A percentile compares a stretch with the other conserved stretches of the same genome.
phyloP scores from a whole-genome alignment of 2,888 invertebrate species.

The Alitta virens region DNA sequence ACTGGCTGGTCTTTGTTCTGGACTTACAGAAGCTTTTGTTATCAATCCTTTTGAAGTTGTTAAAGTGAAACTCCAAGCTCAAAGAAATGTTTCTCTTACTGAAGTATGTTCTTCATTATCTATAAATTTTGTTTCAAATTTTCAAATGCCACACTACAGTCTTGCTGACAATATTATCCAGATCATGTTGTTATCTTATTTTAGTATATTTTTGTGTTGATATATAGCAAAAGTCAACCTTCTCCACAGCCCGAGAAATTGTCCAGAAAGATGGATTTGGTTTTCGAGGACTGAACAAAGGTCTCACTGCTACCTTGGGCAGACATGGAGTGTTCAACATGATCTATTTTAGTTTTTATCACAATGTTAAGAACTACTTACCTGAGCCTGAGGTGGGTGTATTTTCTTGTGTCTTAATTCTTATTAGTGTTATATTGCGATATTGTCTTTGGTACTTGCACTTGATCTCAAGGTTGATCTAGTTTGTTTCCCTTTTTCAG shows the following conservation, averaged over 20 bases:
- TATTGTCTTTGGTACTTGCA: background rate
- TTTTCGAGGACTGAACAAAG: constrained; percentile 78
- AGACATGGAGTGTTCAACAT: constrained; percentile 90
- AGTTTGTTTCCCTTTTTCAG: constrained; percentile 6
- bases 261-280: constrained; percentile 76
- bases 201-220: background rate
- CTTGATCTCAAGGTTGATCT: background rate
- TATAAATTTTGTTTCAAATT: too few species aligned
- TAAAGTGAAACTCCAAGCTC: constrained; percentile 69
- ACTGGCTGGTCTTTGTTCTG: constrained; percentile 83
- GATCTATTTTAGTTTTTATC: constrained; percentile 93
- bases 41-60: constrained; percentile 95
- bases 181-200: too few species aligned
- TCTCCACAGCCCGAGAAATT: constrained; percentile 73
- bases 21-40: constrained; percentile 85
- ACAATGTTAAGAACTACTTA: constrained; percentile 75
- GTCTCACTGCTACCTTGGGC: constrained; percentile 82
- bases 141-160: too few species aligned
- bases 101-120: too few species aligned
- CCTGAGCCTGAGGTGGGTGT: constrained; percentile 49
- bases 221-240: constrained; percentile 25
- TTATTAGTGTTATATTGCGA: too few species aligned
- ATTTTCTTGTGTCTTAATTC: background rate
- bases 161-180: too few species aligned
- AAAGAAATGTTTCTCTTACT: constrained; percentile 29